Percentiles rank a stretch among this genome's conserved stretches.
These are phyloP conservation scores for Mormyrus hasselquistii DNA, from an alignment of 2,797 vertebrate genomes.

Conservation along the genomic window DNA sequence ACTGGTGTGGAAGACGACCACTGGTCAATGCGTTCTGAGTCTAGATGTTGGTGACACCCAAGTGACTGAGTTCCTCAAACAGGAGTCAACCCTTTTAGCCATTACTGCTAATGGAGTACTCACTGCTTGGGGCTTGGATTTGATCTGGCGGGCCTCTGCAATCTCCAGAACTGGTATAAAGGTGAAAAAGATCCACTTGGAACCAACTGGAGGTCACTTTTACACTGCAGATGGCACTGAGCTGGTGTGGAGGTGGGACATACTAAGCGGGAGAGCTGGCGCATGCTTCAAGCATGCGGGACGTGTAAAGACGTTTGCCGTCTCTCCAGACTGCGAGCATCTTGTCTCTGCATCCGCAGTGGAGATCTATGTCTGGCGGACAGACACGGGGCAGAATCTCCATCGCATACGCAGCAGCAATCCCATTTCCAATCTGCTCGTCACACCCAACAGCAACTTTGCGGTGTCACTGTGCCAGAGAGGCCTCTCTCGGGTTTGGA, in stretches of 20 bases:
- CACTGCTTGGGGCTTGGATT: slow-evolving; percentile 58
- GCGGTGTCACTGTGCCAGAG: slow-evolving; percentile 60
- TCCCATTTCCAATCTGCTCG: slow-evolving; percentile 54
- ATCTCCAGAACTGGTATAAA: slow-evolving; percentile 50
- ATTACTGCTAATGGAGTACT: slow-evolving; percentile 45
- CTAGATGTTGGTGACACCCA: slow-evolving; percentile 41
- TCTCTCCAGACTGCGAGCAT: slow-evolving; percentile 50
- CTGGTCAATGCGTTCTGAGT: slow-evolving; percentile 63
- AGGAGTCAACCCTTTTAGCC: slow-evolving; percentile 43
- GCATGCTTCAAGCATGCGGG: slow-evolving; percentile 52
- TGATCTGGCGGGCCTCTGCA: slow-evolving; percentile 47
- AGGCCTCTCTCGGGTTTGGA: slow-evolving; percentile 63
- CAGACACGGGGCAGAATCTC: slow-evolving; percentile 53
- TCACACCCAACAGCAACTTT: slow-evolving; percentile 58
- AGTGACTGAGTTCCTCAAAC: slow-evolving; percentile 48
- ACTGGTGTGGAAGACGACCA: slow-evolving; percentile 59
- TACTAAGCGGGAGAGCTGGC: slow-evolving; percentile 39
- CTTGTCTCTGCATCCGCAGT: slow-evolving; percentile 55
- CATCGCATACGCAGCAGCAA: slow-evolving; percentile 49
- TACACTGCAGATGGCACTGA: slow-evolving; percentile 62
- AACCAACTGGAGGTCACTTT: slow-evolving; percentile 43
- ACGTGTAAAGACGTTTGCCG: slow-evolving; percentile 50
- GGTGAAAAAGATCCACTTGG: slow-evolving; percentile 49
- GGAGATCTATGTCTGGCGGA: slow-evolving; percentile 68
- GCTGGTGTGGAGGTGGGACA: slow-evolving; percentile 60